Base-by-base conservation (phyloP, 2,797 vertebrate species). In the Anableps anableps region DNA sequence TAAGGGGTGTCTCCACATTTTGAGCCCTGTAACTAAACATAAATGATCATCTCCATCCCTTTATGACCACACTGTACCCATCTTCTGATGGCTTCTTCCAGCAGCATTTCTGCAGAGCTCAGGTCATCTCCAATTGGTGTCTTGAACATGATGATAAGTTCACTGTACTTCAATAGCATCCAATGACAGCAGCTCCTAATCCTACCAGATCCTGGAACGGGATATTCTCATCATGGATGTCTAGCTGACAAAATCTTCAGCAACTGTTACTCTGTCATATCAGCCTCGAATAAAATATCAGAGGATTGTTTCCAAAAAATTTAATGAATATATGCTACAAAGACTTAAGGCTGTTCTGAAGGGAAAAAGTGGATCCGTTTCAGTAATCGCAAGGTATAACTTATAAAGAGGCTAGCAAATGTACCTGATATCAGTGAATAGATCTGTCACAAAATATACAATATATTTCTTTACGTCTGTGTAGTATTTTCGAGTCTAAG, bases 31-130 rank as follows among this genome's bases (percentile, higher is more conserved):
- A 26, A 16, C 21, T 13, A 21, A n/a, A 55, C 36, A 41, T 21
- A 5, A 10, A 4, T 36, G 62, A 64, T 64, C 14, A 34, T 62
- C 14, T 19, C 19, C 17, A 58, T 48, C 72, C 66, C 72, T 78
- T 74, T 75, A 80, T 86, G 80, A 81, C 78, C 68, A 75, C 68
- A 75, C 55, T 81, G 75, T 66, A 83, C 38, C 51, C 68, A 82
- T 84, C 82, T 85, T 85, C 86, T 87, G 81, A 90, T 87, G 76
- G 77, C 80, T 89, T 80, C 85, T 87, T 88, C 81, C 81, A 89
- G 89, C 75, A 86, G 72, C 1, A 38, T 21, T 66, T 36, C 8
- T 8, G n/a, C 50, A 38, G 5, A 62, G 7, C 6, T 64, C 31
- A 21, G 17, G 16, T 21, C 1, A 9, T 26, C 36, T 26, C 64